Percentiles rank a stretch among this genome's conserved stretches.
Evolutionary conservation across 2,888 invertebrate species (phyloP).

Genomic region (Netelia melanura): DNA sequence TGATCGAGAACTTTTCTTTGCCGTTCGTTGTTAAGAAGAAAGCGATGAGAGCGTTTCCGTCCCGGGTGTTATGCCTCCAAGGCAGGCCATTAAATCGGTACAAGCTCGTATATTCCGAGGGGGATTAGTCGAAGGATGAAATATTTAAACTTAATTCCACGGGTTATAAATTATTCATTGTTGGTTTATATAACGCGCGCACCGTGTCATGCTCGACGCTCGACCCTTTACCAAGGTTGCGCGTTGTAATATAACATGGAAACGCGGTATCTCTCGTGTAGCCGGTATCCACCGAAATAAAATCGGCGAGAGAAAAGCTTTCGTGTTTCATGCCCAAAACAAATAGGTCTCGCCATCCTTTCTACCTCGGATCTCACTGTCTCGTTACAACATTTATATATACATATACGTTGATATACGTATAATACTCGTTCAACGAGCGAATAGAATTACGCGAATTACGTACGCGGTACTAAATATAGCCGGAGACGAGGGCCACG

Average conservation of each 20-base stretch:
- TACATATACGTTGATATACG: background rate
- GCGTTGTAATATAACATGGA: slow-evolving; percentile 4
- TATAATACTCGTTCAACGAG: slow-evolving; percentile 17
- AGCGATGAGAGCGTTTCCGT: background rate
- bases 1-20: background rate
- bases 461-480: slow-evolving; percentile 14
- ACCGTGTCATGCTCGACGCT: background rate
- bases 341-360: slow-evolving; percentile 15
- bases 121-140: slow-evolving; percentile 74
- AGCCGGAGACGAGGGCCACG: background rate
- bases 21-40: slow-evolving; percentile 1
- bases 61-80: slow-evolving; percentile 2
- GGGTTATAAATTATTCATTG: slow-evolving; percentile 74
- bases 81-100: slow-evolving; percentile 34
- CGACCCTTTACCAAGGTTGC: background rate
- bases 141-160: slow-evolving; percentile 78
- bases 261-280: slow-evolving; percentile 14
- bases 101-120: slow-evolving; percentile 37
- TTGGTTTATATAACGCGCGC: slow-evolving; percentile 41
- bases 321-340: slow-evolving; percentile 44
- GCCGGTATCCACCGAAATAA: background rate
- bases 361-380: background rate
- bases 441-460: slow-evolving; percentile 48
- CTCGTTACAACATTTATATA: background rate
- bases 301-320: slow-evolving; percentile 16